These are phyloP conservation scores for Acrossocheilus wenchowensis DNA, from an alignment of 2,797 vertebrate genomes.

Conservation along the genomic window DNA sequence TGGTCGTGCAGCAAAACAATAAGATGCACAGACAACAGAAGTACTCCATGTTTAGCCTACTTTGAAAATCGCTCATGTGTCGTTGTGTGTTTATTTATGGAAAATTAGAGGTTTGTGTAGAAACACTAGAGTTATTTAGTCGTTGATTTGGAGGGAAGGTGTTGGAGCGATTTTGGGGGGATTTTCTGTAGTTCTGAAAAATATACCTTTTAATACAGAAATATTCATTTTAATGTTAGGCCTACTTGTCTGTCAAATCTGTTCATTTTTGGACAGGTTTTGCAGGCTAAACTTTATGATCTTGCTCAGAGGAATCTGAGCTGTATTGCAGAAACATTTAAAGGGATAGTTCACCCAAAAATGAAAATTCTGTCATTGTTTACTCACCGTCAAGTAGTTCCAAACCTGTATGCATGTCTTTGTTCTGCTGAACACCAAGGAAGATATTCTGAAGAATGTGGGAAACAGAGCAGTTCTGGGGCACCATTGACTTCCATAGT, in stretches of 20 bases:
- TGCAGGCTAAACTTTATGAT: neutral
- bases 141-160: neutral
- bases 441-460: too few species aligned
- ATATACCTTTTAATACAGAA: neutral
- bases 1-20: neutral
- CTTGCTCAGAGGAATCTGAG: neutral
- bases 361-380: too few species aligned
- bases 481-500: too few species aligned
- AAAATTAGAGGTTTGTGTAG: neutral
- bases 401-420: too few species aligned
- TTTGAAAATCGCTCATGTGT: neutral
- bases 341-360: too few species aligned
- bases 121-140: neutral
- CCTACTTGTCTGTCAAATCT: neutral
- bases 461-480: too few species aligned
- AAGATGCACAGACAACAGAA: neutral
- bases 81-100: neutral
- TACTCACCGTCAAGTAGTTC: too few species aligned
- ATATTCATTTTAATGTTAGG: neutral
- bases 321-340: neutral
- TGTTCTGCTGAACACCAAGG: too few species aligned
- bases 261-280: neutral
- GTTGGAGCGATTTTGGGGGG: neutral
- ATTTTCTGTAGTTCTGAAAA: neutral
- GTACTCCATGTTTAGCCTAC: neutral